Percentiles rank a stretch among this genome's conserved stretches.
Evolutionary conservation across 2,797 vertebrate species (phyloP).

Genomic region (Mustela erminea): DNA sequence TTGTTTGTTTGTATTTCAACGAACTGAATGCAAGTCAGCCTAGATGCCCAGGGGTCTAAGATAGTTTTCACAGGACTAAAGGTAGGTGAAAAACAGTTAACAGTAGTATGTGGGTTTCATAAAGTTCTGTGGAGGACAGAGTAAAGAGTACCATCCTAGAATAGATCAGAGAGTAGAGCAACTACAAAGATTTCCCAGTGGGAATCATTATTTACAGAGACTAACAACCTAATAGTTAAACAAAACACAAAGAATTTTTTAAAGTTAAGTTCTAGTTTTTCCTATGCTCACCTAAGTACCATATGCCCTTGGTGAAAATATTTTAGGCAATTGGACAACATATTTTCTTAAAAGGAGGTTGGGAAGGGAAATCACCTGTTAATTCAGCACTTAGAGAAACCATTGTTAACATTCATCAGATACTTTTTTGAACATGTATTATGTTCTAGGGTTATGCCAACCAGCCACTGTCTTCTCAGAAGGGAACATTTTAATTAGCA

Average conservation of each 20-base stretch:
- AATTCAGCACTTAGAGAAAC: slow-evolving; percentile 30
- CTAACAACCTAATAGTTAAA: slow-evolving; percentile 11
- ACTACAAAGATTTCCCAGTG: background rate
- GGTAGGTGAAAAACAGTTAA: background rate
- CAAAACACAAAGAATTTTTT: slow-evolving; percentile 47
- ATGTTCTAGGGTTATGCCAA: slow-evolving; percentile 47
- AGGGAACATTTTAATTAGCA: slow-evolving; percentile 46
- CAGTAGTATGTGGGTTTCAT: background rate
- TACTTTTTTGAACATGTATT: slow-evolving; percentile 62
- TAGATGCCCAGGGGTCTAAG: background rate
- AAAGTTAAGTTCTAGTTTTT: slow-evolving; percentile 16
- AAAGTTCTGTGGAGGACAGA: background rate
- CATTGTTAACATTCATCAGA: slow-evolving; percentile 57
- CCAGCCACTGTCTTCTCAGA: slow-evolving; percentile 9
- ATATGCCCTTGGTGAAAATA: background rate
- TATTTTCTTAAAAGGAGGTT: background rate
- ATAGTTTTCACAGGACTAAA: background rate
- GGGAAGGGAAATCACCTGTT: background rate
- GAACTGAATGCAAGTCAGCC: background rate
- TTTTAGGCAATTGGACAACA: background rate
- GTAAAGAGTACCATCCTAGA: background rate
- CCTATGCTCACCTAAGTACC: background rate
- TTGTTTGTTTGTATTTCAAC: background rate
- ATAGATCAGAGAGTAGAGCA: background rate
- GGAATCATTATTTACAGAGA: slow-evolving; percentile 21